A percentile compares a stretch with the other conserved stretches of the same genome.
phyloP scores from a whole-genome alignment of 2,797 vertebrate genomes.

The Sebastes itinus region DNA sequence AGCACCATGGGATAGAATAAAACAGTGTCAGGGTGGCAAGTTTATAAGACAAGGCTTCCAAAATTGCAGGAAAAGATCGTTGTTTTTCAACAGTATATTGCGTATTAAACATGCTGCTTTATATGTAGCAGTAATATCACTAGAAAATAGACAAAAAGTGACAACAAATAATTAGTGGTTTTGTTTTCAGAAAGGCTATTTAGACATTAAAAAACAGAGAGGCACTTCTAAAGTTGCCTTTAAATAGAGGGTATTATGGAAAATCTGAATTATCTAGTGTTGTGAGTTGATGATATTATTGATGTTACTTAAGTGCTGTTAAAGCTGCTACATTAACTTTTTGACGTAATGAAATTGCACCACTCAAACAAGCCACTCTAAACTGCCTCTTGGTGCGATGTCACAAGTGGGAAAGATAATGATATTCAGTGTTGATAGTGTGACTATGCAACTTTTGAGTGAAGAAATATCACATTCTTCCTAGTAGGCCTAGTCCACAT shows the following conservation, averaged over 20 bases:
- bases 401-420: not conserved
- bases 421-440: not conserved
- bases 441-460: not conserved
- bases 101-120: not conserved
- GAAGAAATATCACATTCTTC: not conserved
- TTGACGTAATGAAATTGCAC: not conserved
- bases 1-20: slow-evolving; percentile 3
- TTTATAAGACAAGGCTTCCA: not conserved
- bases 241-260: not conserved
- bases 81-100: not conserved
- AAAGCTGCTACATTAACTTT: not conserved
- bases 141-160: not conserved
- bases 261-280: not conserved
- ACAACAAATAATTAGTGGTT: not conserved
- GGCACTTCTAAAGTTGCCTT: not conserved
- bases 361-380: not conserved
- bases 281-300: not conserved
- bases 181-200: not conserved
- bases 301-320: not conserved
- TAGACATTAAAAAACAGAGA: not conserved
- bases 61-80: not conserved
- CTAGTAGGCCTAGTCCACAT: accelerated
- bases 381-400: not conserved
- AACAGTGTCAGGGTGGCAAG: not conserved
- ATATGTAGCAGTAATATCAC: not conserved